Base-by-base conservation (phyloP, 1,140 invertebrate species). In the Globodera ellingtonae region DNA sequence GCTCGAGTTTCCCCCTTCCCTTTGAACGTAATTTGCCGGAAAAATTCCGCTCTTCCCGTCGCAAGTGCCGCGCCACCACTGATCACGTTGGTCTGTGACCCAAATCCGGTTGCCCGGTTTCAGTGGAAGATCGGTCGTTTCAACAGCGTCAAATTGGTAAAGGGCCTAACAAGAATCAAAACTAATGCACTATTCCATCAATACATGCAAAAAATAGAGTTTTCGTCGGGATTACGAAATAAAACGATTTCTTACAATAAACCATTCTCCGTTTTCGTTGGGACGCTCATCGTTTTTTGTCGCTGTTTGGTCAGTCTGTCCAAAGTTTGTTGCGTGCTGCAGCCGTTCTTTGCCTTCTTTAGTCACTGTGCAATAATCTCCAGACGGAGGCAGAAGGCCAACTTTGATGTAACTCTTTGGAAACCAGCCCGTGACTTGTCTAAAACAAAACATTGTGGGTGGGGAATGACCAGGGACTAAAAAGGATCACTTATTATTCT, bases 61-160 rank as follows among this genome's bases (percentile, higher is more conserved):
- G 84, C 97, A 93, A 72, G 92, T 92, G 59, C 97, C 97, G 10
- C 95, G 97, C 97, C 97, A 98, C 97, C 97, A 98, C 88, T 98
- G 96, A 7, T 95, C 96, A 82, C 97, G 95, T 83, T 94, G 93
- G 83, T 95, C 93, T 6, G 92, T 92, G 0, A 97, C 95, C 80
- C 93, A 91, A 75, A 99, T 94, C 78, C 94, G 91, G 90, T 98
- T 96, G 1, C 95, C 95, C 77, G 93, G 94, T 84, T 94, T 93
- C 89, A 99, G 98, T 70, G 91, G 93, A 52, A 99, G 91, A 91
- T 99, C 97, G 9, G 95, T 95, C 0, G 93, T 91, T 90, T 98
- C 97, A 13, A 92, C 90, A 0, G 96, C 98, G 66, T 93, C 87
- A 81, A 92, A 93, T 48, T 87, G 86, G 86, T 91, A 92, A 79